Evolutionary conservation across 2,797 vertebrate species (phyloP).

Genomic region (Siniperca obscura): DNA sequence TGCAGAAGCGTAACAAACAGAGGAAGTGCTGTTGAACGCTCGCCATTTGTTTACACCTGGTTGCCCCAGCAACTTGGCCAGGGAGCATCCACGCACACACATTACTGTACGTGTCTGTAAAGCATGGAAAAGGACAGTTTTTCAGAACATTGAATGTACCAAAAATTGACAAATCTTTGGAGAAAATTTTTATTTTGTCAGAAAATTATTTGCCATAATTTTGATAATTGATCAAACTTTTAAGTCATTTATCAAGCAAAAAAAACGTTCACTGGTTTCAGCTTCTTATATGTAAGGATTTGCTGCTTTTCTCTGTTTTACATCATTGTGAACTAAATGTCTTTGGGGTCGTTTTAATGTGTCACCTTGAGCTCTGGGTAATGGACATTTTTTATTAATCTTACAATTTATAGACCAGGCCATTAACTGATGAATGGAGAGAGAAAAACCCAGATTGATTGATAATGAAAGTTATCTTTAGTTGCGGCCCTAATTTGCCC

Average conservation of each 20-base stretch:
- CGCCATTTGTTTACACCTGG: neutral
- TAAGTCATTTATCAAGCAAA: neutral
- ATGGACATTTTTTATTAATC: neutral
- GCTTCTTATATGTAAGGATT: neutral
- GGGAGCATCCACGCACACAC: slow-evolving; percentile 21
- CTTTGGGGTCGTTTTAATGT: neutral
- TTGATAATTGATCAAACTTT: no score
- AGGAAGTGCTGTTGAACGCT: slow-evolving; percentile 65
- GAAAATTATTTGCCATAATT: neutral
- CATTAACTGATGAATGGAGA: no score
- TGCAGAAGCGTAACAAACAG: slow-evolving; percentile 76
- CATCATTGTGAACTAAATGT: neutral
- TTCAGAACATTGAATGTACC: neutral
- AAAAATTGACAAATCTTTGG: neutral
- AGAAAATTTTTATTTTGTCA: neutral
- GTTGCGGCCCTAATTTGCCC: neutral
- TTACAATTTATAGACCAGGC: neutral
- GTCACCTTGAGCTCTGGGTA: neutral
- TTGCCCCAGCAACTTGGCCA: slow-evolving; percentile 27
- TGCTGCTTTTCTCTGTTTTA: neutral
- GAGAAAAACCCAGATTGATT: neutral
- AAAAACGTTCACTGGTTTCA: neutral
- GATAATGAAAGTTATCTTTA: neutral
- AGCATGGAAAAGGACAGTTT: neutral
- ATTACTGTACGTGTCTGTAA: neutral